These are phyloP conservation scores for Diprion similis DNA, from an alignment of 1,140 invertebrate genomes.

Conservation along the genomic window DNA sequence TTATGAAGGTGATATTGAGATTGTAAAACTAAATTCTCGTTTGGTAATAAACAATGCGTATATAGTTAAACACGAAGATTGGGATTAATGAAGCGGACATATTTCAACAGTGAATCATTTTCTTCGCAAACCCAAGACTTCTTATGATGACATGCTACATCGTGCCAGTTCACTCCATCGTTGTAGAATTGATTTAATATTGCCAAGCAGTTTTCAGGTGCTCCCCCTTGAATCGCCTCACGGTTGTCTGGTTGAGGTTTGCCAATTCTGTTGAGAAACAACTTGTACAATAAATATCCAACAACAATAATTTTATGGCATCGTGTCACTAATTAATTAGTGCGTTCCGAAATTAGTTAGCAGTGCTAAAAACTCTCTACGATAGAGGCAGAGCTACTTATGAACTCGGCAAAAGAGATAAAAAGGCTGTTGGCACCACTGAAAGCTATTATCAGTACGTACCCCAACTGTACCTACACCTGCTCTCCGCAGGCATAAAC, in stretches of 20 bases:
- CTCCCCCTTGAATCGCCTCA: slow-evolving; percentile 78
- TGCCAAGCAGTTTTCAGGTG: slow-evolving; percentile 80
- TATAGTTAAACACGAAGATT: slow-evolving; percentile 69
- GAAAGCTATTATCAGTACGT: too few relatives aligned
- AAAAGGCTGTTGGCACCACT: too few relatives aligned
- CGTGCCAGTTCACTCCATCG: slow-evolving; percentile 86
- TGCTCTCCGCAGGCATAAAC: too few relatives aligned
- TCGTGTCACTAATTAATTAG: neutral
- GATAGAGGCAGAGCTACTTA: too few relatives aligned
- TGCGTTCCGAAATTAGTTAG: slow-evolving; percentile 2
- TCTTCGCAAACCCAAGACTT: slow-evolving; percentile 87
- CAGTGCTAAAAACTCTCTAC: neutral
- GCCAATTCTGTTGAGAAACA: slow-evolving; percentile 63
- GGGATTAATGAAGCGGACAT: slow-evolving; percentile 79
- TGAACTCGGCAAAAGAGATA: too few relatives aligned
- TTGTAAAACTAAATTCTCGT: slow-evolving; percentile 7
- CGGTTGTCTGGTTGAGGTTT: slow-evolving; percentile 84
- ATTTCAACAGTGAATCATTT: slow-evolving; percentile 80
- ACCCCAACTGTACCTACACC: too few relatives aligned
- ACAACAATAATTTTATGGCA: neutral
- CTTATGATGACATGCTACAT: slow-evolving; percentile 84
- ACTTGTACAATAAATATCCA: slow-evolving; percentile 18
- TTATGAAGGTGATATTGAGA: slow-evolving; percentile 30
- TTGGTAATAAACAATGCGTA: neutral
- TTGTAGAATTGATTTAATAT: slow-evolving; percentile 86